Percentiles rank a stretch among this genome's conserved stretches.
These are phyloP conservation scores for Uria lomvia DNA, from an alignment of 2,113 vertebrate genomes.

Conservation along the genomic window DNA sequence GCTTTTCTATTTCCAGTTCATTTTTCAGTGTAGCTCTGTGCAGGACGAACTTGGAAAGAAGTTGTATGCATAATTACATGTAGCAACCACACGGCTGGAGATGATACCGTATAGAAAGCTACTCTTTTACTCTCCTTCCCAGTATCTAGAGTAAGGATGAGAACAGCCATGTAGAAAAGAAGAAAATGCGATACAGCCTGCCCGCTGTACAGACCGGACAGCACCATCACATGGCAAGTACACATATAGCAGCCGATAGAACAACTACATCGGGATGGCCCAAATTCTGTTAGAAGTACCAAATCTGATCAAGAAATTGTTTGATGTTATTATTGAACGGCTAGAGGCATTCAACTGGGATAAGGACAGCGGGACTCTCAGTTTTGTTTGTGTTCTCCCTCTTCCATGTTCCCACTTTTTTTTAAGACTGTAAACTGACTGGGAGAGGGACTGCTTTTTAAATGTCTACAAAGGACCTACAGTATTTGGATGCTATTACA, in stretches of 20 bases:
- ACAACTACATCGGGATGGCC: neutral
- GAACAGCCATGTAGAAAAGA: neutral
- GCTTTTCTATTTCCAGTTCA: neutral
- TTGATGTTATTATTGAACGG: neutral
- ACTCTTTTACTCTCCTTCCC: neutral
- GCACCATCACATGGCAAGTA: conserved; percentile 35
- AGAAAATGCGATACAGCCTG: neutral
- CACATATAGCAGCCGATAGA: neutral
- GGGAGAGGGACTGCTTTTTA: neutral
- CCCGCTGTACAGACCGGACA: fast-evolving
- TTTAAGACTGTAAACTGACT: neutral
- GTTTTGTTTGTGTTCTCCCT: neutral
- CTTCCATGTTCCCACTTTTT: neutral
- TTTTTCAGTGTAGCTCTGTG: neutral
- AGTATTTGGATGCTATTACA: neutral
- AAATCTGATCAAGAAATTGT: neutral
- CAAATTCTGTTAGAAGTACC: neutral
- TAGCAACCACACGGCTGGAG: neutral
- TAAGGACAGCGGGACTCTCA: neutral
- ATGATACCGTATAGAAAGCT: neutral
- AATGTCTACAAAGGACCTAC: neutral
- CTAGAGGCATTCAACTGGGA: neutral
- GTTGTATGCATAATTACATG: neutral
- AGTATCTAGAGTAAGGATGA: neutral
- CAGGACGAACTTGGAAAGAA: neutral